Evolutionary conservation across 2,888 invertebrate species (phyloP).

Genomic region (Himalopsyche japonica): DNA sequence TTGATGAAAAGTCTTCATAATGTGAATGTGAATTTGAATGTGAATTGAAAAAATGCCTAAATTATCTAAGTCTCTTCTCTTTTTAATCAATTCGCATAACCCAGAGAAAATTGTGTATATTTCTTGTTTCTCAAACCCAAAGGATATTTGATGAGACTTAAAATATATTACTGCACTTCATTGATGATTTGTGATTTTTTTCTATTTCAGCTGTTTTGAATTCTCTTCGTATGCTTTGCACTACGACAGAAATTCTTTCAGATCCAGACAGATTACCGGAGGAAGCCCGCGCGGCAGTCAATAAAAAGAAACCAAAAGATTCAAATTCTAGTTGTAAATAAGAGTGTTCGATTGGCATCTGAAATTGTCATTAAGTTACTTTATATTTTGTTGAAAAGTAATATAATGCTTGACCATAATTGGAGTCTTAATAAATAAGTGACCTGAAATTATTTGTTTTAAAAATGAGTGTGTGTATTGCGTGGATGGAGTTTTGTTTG

Average conservation of each 20-base stretch:
- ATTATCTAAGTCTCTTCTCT: too few relatives aligned
- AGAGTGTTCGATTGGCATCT: conserved; percentile 2
- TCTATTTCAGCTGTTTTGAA: conserved; percentile 81
- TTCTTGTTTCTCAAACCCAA: too few relatives aligned
- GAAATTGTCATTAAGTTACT: not conserved
- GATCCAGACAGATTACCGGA: conserved; percentile 87
- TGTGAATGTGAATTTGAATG: too few relatives aligned
- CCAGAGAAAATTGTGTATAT: too few relatives aligned
- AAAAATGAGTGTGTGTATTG: not conserved
- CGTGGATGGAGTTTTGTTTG: not conserved
- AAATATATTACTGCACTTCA: too few relatives aligned
- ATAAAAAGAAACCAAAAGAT: conserved; percentile 42
- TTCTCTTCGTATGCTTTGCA: conserved; percentile 87
- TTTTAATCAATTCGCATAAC: too few relatives aligned
- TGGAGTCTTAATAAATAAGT: conserved; percentile 28
- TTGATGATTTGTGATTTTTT: conserved; percentile 8
- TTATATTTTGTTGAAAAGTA: not conserved
- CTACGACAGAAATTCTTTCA: conserved; percentile 89
- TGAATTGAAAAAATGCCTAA: too few relatives aligned
- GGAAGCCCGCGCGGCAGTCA: conserved; percentile 81
- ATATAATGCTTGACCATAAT: conserved; percentile 4
- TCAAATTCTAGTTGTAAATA: conserved; percentile 23
- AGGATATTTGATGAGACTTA: too few relatives aligned
- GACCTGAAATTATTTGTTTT: conserved; percentile 20
- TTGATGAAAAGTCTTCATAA: too few relatives aligned